Evolutionary conservation across 2,888 invertebrate genomes (phyloP), one percentile per base, ranked within the genome.

Genomic region (Dromius quadrimaculatus): DNA sequence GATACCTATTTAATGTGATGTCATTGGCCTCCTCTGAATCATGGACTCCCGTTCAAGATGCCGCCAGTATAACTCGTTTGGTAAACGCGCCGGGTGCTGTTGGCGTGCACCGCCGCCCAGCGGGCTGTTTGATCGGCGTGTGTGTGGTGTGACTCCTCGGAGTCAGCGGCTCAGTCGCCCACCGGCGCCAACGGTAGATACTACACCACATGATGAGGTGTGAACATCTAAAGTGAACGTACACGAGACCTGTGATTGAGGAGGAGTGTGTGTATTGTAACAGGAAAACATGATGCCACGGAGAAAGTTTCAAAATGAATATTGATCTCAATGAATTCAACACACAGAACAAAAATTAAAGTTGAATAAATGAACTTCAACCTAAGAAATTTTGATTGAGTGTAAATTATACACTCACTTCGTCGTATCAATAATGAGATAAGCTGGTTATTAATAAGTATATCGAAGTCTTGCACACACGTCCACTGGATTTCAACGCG

Each of bases 31-130:
- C 23, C n/a, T 13, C 9, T 2, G 28, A 9, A 54, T 54, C 28
- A 3, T 63, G 32, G 0, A 28, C 23, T 20, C 63, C 63, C 28
- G 54, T 15, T 66, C 22, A 4, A 32, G 41, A 66, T 66, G 66
- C 66, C 66, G 66, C 66, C 66, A 66, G 66, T 66, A 66, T 28
- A 66, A 34, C 54, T 57, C 41, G 57, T 36, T 38, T 38, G 66
- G 66, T 66, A 57, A 57, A 28, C 57, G 66, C 17, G 66, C 66
- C 66, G 66, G 57, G 66, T 66, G 66, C 57, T 23, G 41, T 54
- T 34, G 41, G 23, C 6, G 23, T 15, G 47, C 59, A 36, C 59
- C 17, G 34, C 20, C 34, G 32, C 8, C 11, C 23, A 17, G 34
- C 47, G 22, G 66, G 41, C 57, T 41, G 57, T 66, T 66, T 66